Percentiles rank a stretch among this genome's conserved stretches.
These are phyloP conservation scores for Lemur catta DNA, from an alignment of 2,797 vertebrate species.

Conservation along the genomic window DNA sequence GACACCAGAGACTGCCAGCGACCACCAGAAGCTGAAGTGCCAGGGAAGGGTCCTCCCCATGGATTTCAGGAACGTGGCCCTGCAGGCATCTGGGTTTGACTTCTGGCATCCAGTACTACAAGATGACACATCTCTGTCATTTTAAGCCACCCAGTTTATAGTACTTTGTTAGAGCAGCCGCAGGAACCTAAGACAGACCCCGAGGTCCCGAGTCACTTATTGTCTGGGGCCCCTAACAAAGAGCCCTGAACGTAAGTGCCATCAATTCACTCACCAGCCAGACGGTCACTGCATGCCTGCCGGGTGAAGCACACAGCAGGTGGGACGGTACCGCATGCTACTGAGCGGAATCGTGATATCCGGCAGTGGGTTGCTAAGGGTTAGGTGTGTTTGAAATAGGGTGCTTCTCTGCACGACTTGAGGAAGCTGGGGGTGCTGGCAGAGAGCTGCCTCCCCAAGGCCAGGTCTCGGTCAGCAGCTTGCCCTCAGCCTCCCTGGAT, in stretches of 20 bases:
- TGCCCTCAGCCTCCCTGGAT: not conserved
- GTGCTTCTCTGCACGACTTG: rapidly evolving
- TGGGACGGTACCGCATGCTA: rapidly evolving
- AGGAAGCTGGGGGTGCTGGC: not conserved
- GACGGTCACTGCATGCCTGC: not conserved
- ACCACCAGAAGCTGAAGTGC: too few relatives aligned
- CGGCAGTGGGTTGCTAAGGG: too few relatives aligned
- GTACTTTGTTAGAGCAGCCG: not conserved
- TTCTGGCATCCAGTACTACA: rapidly evolving
- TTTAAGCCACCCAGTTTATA: not conserved
- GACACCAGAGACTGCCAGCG: too few relatives aligned
- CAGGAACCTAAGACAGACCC: not conserved
- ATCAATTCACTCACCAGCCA: not conserved
- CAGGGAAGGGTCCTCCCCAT: not conserved
- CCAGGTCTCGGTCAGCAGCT: not conserved
- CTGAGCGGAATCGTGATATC: rapidly evolving
- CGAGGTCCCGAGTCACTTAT: not conserved
- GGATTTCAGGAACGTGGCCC: rapidly evolving
- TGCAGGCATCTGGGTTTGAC: not conserved
- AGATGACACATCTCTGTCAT: not conserved
- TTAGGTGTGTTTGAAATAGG: not conserved
- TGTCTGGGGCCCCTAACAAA: not conserved
- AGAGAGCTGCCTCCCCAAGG: too few relatives aligned
- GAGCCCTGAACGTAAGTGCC: not conserved
- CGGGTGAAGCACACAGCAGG: rapidly evolving